Percentiles rank a stretch among this genome's conserved stretches.
These are phyloP conservation scores for Myrmophylax atrothorax DNA, from an alignment of 2,113 vertebrate genomes.

Conservation along the genomic window DNA sequence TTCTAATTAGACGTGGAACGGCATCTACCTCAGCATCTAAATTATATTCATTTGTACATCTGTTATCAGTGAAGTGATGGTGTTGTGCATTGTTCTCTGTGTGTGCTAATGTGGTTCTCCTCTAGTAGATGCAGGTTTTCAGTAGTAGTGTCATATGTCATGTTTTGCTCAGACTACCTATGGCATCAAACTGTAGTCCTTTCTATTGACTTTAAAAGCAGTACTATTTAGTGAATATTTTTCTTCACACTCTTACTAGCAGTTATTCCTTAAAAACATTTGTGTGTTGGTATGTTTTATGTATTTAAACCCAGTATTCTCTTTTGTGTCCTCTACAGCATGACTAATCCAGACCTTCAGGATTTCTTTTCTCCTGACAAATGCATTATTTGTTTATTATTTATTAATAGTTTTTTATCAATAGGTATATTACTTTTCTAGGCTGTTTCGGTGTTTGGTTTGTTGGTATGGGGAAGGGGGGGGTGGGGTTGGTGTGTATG, in stretches of 20 bases:
- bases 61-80: neutral
- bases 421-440: neutral
- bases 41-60: neutral
- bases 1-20: neutral
- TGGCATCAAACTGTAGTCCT: neutral
- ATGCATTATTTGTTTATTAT: neutral
- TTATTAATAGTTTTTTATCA: neutral
- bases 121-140: neutral
- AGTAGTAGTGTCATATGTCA: neutral
- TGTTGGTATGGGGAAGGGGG: neutral
- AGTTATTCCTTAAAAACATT: neutral
- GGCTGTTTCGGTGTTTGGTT: neutral
- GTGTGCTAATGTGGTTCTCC: neutral
- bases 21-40: neutral
- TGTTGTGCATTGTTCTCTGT: neutral
- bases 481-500: neutral
- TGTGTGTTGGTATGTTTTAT: neutral
- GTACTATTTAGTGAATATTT: neutral
- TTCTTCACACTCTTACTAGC: neutral
- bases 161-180: neutral
- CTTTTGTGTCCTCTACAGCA: neutral
- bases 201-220: neutral
- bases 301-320: neutral
- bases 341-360: neutral
- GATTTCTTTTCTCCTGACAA: neutral